Percentiles rank a stretch among this genome's conserved stretches.
Evolutionary conservation across 2,797 vertebrate species (phyloP).

Genomic region (Leptoclinus maculatus): DNA sequence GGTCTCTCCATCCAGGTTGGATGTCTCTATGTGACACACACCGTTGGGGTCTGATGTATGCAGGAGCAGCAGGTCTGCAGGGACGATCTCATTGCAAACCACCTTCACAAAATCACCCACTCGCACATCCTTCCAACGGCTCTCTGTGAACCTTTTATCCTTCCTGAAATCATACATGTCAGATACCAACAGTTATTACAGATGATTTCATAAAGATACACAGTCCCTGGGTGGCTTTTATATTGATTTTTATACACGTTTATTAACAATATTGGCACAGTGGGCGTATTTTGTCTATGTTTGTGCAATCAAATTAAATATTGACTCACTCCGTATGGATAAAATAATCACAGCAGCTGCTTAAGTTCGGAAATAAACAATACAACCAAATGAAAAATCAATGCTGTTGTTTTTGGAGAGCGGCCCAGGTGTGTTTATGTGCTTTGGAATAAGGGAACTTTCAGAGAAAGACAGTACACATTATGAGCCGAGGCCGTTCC

Average conservation of each 20-base stretch:
- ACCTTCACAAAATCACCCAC: slow-evolving; percentile 95
- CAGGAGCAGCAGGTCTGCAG: slow-evolving; percentile 93
- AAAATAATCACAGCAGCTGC: slow-evolving; percentile 15
- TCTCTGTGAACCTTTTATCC: slow-evolving; percentile 83
- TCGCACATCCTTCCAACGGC: slow-evolving; percentile 90
- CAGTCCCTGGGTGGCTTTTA: not conserved
- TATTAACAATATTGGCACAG: slow-evolving; percentile 10
- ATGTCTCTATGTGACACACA: slow-evolving; percentile 91
- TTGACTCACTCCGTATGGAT: slow-evolving; percentile 16
- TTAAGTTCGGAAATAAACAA: slow-evolving; percentile 28
- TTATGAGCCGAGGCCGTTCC: not conserved
- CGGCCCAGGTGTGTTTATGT: not conserved
- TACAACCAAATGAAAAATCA: slow-evolving; percentile 38
- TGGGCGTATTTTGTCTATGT: not conserved
- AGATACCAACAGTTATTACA: slow-evolving; percentile 14
- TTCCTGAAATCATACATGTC: slow-evolving; percentile 76
- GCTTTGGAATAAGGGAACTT: slow-evolving; percentile 14
- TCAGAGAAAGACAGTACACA: not conserved
- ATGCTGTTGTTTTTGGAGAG: slow-evolving; percentile 37
- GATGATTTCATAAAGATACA: not conserved
- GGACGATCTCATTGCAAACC: slow-evolving; percentile 90
- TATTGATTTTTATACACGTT: slow-evolving; percentile 19
- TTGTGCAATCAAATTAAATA: slow-evolving; percentile 34
- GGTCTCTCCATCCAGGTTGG: slow-evolving; percentile 95
- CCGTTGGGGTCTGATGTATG: slow-evolving; percentile 89